Conservation (phyloP, 2,888 invertebrate genomes). For the Homarus gammarus region DNA sequence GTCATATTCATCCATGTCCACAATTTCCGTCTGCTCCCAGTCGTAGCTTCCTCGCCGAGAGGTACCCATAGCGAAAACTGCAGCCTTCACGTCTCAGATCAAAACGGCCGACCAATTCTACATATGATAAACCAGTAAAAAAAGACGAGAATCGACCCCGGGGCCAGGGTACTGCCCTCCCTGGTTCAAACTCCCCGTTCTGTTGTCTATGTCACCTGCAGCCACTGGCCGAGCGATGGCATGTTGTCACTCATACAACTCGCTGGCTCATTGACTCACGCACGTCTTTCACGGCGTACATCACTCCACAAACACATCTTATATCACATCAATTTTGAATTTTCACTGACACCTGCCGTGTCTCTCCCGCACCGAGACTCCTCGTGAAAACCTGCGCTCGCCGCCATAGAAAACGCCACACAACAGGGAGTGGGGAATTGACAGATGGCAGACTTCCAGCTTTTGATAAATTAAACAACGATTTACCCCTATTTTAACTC, state of each 20-base stretch:
- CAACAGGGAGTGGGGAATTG: conserved; percentile 67
- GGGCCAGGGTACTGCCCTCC: background rate
- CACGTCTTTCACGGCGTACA: conserved; percentile 26
- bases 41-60: conserved; percentile 62
- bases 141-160: background rate
- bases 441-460: conserved; percentile 30
- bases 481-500: background rate
- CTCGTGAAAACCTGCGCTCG: conserved; percentile 41
- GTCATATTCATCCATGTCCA: conserved; percentile 57
- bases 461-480: background rate
- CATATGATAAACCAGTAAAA: background rate
- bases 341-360: conserved; percentile 20
- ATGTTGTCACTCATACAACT: conserved; percentile 29
- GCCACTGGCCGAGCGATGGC: conserved; percentile 19
- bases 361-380: background rate
- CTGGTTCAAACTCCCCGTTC: conserved; percentile 5
- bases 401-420: conserved; percentile 46
- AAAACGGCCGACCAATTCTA: background rate
- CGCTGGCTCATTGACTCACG: background rate
- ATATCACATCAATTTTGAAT: conserved; percentile 22
- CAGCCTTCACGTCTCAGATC: background rate
- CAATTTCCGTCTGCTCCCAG: conserved; percentile 19
- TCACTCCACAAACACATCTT: conserved; percentile 36
- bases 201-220: background rate
- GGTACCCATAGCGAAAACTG: background rate